Evolutionary conservation across 2,797 vertebrate genomes (phyloP), one percentile per base, ranked within the genome.

Genomic region (Echiichthys vipera): DNA sequence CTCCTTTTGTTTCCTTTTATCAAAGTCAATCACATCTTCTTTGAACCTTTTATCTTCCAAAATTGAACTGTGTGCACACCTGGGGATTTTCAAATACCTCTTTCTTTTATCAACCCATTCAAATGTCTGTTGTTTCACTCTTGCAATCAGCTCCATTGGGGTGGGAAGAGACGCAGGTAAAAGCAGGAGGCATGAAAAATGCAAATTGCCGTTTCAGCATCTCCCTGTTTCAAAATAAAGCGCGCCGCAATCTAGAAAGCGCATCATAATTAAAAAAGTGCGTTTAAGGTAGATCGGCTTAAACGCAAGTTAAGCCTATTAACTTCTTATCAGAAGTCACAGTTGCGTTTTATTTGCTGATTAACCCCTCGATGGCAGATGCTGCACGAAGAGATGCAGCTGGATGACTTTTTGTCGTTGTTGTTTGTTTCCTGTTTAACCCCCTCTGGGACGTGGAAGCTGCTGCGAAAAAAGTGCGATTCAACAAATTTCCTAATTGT

Each of bases 271-370:
- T 87, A 76, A 77, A 84, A 74, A 71, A 67, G 71, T 56, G 55
- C 13, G 66, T 79, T 50, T 63, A 25, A 83, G 80, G 81, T 82
- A 57, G 83, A 84, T 43, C 63, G 1, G 68, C 83, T 78, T 71
- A 73, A 46, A 80, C 10, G 40, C 0, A 0, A 57, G 80, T 62
- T 82, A 88, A 91, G 80, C 87, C 71, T 78, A 63, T 91, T 88
- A 86, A 7, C 29, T 14, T 71, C 71, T 89, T 89, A 86, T 88
- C 81, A 37, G 75, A 34, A 74, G 76, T 74, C 83, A 39, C 81
- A 29, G 40, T 39, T 34, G 22, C 14, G 10, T 66, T 77, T 81
- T 74, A 57, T 84, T 73, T 79, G 58, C 46, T 54, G 79, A 84
- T 84, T 77, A 78, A 71, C 73, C 70, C n/a, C 69, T 12, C 29